Percentiles rank a stretch among this genome's conserved stretches.
Conservation (phyloP, 2,113 vertebrate species). For the Cavia porcellus region DNA sequence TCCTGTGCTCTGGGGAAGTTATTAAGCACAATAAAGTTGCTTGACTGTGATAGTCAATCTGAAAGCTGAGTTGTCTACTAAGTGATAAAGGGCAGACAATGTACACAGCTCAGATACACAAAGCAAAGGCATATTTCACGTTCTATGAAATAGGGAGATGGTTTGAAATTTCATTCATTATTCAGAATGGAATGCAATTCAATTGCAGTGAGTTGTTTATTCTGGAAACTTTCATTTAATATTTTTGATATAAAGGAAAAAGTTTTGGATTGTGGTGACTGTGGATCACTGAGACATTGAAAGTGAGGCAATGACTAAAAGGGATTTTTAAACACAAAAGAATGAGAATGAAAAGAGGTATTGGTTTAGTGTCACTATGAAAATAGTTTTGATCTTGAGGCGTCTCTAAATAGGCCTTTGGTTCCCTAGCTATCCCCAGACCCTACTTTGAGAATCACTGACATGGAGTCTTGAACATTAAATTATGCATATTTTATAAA, state of each 20-base stretch:
- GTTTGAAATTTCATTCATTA: background rate
- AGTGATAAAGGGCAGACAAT: background rate
- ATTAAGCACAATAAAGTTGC: background rate
- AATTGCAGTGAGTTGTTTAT: background rate
- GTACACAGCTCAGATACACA: background rate
- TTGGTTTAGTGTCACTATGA: background rate
- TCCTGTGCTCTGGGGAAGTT: background rate
- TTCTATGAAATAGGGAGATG: background rate
- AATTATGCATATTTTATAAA: background rate
- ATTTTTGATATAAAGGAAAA: background rate
- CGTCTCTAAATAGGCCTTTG: background rate
- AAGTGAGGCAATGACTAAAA: background rate
- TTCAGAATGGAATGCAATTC: background rate
- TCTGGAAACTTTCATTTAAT: background rate
- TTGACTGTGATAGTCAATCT: background rate
- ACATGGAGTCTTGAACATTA: background rate
- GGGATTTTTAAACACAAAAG: background rate
- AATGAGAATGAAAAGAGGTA: background rate
- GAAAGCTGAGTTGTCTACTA: background rate
- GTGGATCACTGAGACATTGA: background rate
- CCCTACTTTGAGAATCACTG: background rate
- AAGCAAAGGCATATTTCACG: background rate
- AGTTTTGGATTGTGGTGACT: background rate
- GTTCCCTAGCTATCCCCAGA: background rate
- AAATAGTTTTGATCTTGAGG: constrained; percentile 36